A percentile compares a stretch with the other conserved stretches of the same genome.
These are phyloP conservation scores for Hydriomena furcata DNA, from an alignment of 2,888 invertebrate species.

Conservation along the genomic window DNA sequence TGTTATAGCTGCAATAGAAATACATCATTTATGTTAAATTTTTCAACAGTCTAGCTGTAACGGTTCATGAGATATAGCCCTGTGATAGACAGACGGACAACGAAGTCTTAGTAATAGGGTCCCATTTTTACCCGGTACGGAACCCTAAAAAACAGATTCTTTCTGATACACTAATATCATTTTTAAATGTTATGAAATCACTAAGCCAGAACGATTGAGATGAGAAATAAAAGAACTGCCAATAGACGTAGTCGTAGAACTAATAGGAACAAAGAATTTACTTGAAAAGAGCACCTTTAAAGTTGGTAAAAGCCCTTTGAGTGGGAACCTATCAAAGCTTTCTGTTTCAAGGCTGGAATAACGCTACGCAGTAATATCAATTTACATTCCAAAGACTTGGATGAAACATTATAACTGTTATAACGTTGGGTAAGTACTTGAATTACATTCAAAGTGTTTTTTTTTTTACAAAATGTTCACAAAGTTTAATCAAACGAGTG, in stretches of 20 bases:
- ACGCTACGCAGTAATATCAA: conserved; percentile 28
- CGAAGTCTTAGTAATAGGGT: too few species aligned
- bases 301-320: conserved; percentile 8
- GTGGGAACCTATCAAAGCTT: conserved; percentile 19
- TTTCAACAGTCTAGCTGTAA: too few species aligned
- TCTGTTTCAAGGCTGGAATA: background rate
- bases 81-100: too few species aligned
- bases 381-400: conserved; percentile 25
- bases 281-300: conserved; percentile 13
- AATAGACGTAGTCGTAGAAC: conserved; percentile 10
- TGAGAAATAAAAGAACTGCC: too few species aligned
- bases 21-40: too few species aligned
- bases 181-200: too few species aligned
- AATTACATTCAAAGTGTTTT: conserved; percentile 4
- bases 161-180: too few species aligned
- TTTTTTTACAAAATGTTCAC: background rate
- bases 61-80: too few species aligned
- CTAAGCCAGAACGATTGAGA: too few species aligned
- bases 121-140: too few species aligned
- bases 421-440: background rate
- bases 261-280: conserved; percentile 5
- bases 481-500: background rate
- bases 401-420: conserved; percentile 14
- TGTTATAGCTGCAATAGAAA: too few species aligned
- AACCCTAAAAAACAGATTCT: too few species aligned